phyloP scores from a whole-genome alignment of 2,113 vertebrate genomes.

The Ibidorhyncha struthersii region DNA sequence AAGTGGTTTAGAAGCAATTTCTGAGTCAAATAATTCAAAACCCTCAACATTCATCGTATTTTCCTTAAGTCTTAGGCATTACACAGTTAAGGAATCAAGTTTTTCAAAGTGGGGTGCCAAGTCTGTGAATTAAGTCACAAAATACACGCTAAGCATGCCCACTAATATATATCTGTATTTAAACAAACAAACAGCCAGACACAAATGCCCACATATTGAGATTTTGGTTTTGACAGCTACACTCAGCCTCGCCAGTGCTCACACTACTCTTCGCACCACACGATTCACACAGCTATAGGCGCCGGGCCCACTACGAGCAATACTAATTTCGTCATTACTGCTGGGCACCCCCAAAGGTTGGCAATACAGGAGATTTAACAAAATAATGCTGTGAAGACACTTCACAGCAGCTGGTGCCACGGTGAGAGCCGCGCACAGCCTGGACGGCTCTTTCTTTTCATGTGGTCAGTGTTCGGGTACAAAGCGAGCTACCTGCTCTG shows the following conservation, averaged over 20 bases:
- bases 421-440: background rate
- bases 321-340: background rate
- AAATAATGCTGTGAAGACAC: background rate
- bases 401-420: background rate
- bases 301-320: background rate
- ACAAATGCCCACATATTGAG: rapidly evolving
- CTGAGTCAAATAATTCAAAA: background rate
- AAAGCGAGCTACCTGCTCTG: background rate
- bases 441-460: background rate
- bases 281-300: background rate
- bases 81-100: background rate
- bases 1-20: background rate
- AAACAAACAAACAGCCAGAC: background rate
- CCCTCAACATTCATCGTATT: background rate
- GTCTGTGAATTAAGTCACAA: background rate
- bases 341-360: background rate
- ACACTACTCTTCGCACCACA: background rate
- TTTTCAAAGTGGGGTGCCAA: background rate
- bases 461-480: background rate
- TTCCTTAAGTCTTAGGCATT: background rate
- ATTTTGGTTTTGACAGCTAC: background rate
- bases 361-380: background rate
- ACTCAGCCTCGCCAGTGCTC: background rate
- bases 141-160: background rate
- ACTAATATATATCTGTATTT: rapidly evolving